Evolutionary conservation across 30 jellyfish, hydroid and myxozoan species (phyloP), one percentile per base, ranked within the genome.

Genomic region (Aurelia sp.): DNA sequence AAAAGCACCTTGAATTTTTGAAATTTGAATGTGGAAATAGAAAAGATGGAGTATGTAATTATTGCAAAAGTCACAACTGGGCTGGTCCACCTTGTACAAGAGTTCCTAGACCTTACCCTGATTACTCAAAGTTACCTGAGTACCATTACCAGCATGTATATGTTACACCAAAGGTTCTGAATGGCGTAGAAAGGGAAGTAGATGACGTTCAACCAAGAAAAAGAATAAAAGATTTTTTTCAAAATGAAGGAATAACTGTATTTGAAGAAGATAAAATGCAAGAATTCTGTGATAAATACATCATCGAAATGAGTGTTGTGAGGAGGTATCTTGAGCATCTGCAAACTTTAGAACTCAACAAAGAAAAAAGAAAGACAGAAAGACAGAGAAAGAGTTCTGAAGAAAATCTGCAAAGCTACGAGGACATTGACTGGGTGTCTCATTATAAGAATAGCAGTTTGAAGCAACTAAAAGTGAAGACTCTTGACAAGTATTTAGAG

Each of bases 31-130:
- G 81, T 21, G 82, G 44, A 41, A 61, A 62, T 61, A 37, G 79
- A 68, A 68, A 8, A 37, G 83, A 13, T 33, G 84, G 52, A 60
- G 20, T 8, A 13, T 78, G 89, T 62, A 51, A 40, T 27, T 48
- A 22, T 12, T 78, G 84, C 47, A 19, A 10, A 6, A 78, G 73
- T 31, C 69, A 72, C 44, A 69, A 37, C 52, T 78, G 16, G 65
- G 73, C 63, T 60, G 89, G 89, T 22, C 81, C 84, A 60, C 81
- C 80, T 16, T 78, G 89, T 64, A 16, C 52, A 61, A 33, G 64
- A 62, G 73, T 61, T 60, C 85, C 89, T 13, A 37, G 58, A 84
- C 89, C 89, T 6, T 13, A 6, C 30, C 89, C 89, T 21, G 89
- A 78, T 50, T 78, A 78, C 40, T 21, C 84, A 60, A n/a, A 40